These are phyloP conservation scores for Platygyra sinensis DNA, from an alignment of 64 coral and sea anemone genomes.

Conservation along the genomic window DNA sequence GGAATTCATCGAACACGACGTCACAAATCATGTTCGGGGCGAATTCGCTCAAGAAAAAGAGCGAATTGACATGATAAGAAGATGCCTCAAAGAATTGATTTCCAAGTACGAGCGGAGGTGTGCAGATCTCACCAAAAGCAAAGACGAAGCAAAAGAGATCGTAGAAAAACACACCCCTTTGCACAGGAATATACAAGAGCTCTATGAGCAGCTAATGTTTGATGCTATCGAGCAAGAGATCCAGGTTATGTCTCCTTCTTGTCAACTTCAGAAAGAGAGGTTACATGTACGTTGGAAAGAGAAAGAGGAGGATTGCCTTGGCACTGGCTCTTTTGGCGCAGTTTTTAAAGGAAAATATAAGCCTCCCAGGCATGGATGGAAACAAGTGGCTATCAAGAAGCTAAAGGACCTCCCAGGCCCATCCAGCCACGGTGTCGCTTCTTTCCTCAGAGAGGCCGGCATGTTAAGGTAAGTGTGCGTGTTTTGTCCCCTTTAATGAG, in stretches of 20 bases:
- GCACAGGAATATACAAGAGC: background rate
- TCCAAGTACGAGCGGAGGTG: background rate
- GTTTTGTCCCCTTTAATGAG: too few species aligned
- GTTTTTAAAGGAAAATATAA: background rate
- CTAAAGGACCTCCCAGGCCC: background rate
- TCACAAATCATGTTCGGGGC: background rate
- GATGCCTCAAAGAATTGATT: background rate
- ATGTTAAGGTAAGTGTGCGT: slow-evolving; percentile 1
- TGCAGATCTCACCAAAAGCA: background rate
- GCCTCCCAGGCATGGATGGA: background rate
- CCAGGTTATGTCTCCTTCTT: background rate
- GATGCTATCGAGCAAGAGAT: background rate
- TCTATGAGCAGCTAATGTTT: background rate
- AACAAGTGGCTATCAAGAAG: background rate
- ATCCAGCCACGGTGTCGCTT: background rate
- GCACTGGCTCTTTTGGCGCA: background rate
- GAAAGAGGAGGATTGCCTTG: background rate
- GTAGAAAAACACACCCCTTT: background rate
- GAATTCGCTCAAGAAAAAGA: background rate
- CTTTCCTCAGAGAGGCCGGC: background rate
- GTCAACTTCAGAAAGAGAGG: background rate
- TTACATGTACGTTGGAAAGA: background rate
- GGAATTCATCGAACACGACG: background rate
- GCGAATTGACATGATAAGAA: background rate
- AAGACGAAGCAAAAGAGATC: slow-evolving; percentile 4